Percentiles rank a stretch among this genome's conserved stretches.
These are phyloP conservation scores for Sus scrofa DNA, from an alignment of 2,113 vertebrate species.

Conservation along the genomic window T2T-Sscrofa CM000829.6:65378501-65379000, in stretches of 20 bases:
- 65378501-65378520: background rate
- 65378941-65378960: background rate
- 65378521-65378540: background rate
- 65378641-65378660: background rate
- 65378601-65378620: too few relatives aligned
- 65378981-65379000: background rate
- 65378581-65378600: too few relatives aligned
- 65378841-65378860: background rate
- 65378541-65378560: background rate
- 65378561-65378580: background rate
- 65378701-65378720: background rate
- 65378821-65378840: background rate
- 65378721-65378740: background rate
- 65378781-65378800: background rate
- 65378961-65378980: background rate
- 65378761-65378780: accelerated
- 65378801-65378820: too few relatives aligned
- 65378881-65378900: background rate
- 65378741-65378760: too few relatives aligned
- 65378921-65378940: background rate
- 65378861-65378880: background rate
- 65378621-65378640: background rate
- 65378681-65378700: background rate
- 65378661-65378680: background rate
- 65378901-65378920: background rate